Evolutionary conservation across 2,113 vertebrate species (phyloP).

Genomic region (Cavia aperea): DNA sequence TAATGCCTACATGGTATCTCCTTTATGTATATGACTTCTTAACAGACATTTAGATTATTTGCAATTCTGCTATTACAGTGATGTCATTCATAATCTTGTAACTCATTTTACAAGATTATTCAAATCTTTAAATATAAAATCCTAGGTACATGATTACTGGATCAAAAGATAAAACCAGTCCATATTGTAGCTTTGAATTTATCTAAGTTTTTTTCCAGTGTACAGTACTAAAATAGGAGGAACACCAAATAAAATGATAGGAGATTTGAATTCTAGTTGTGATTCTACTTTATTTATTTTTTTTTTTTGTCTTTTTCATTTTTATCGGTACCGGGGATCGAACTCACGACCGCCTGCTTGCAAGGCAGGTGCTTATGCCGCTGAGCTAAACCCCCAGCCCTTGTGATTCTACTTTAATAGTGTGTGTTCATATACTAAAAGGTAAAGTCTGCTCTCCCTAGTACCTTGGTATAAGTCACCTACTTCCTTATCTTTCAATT

Average conservation of each 20-base stretch:
- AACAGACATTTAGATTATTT: slow-evolving; percentile 32
- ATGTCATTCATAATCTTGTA: slow-evolving; percentile 15
- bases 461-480: background rate
- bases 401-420: slow-evolving; percentile 20
- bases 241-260: background rate
- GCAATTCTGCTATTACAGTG: background rate
- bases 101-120: slow-evolving; percentile 19
- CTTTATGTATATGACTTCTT: background rate
- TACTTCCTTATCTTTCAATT: background rate
- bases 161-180: slow-evolving; percentile 4
- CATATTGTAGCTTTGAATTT: slow-evolving; percentile 20
- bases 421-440: slow-evolving; percentile 28
- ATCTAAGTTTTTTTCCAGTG: background rate
- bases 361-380: no score
- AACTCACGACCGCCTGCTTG: no score
- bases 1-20: background rate
- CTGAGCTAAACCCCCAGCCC: no score
- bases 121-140: slow-evolving; percentile 25
- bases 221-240: background rate
- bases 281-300: background rate
- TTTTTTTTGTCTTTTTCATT: no score
- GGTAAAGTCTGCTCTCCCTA: slow-evolving; percentile 24
- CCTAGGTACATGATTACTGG: background rate
- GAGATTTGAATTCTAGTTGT: background rate
- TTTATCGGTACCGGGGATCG: no score